Base-by-base conservation (phyloP, 2,888 invertebrate species). In the Acholoe squamosa region DNA sequence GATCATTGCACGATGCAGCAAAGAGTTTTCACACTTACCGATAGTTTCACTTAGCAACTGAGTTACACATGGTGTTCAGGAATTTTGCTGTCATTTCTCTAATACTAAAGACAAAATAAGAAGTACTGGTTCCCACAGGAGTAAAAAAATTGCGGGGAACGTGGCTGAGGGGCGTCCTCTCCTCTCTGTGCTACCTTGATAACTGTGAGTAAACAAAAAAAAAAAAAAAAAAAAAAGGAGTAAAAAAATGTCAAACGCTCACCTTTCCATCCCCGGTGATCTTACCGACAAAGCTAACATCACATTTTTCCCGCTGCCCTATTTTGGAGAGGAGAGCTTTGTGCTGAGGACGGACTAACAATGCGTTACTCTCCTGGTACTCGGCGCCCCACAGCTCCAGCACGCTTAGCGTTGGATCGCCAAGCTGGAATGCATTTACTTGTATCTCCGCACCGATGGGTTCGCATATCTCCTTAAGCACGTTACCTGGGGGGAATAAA, bases 311-410 rank as follows among this genome's bases (percentile, higher is more conserved):
- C 91, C 99, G 97, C 54, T 96, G 96, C 90, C 98, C 98, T 91
- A 99, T 98, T 92, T 97, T 96, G 91, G 96, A 95, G 3, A 99
- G 96, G 1, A 97, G 93, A 0, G 96, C 94, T 31, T 97, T 96
- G 94, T 98, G 97, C 92, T 97, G 93, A 67, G 97, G 97, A 43
- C 92, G 90, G 28, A 98, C 98, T 0, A 99, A 96, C 92, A 99
- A 96, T 0, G 99, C 99, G 95, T 99, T 97, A 93, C 98, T 99
- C 96, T 99, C 99, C 93, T 99, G 99, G 95, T 99, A 99, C 95
- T 99, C 99, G 0, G 99, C 99, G 0, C 99, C 99, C 99, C 99
- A 99, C 0, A 99, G 96, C 95, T 99, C 99, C 91, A 99, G 96
- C 0, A 98, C 97, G 90, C 98, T 98, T 90, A 99, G 97, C 1